Percentiles rank a stretch among this genome's conserved stretches.
These are phyloP conservation scores for Procambarus clarkii DNA, from an alignment of 1,140 invertebrate genomes.

Conservation along the genomic window DNA sequence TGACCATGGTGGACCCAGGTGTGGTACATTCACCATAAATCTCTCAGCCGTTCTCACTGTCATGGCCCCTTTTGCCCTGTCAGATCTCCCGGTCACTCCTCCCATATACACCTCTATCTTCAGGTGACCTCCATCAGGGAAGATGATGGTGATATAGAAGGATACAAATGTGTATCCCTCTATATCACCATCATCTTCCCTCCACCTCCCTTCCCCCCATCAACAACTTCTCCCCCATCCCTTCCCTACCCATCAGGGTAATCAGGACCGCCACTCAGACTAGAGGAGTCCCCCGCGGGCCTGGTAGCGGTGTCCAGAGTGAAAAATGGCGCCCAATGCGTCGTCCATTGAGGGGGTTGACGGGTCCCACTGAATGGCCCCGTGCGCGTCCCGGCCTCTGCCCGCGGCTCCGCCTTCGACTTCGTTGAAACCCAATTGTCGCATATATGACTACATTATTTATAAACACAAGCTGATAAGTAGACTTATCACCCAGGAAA, in stretches of 20 bases:
- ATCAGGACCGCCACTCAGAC: constrained; percentile 44
- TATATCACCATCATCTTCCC: not conserved
- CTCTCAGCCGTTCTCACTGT: no score
- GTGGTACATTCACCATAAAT: not conserved
- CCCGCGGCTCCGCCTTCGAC: constrained; percentile 8
- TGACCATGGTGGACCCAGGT: no score
- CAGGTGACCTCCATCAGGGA: no score
- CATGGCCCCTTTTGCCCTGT: no score
- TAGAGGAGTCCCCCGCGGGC: not conserved
- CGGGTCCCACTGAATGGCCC: constrained; percentile 35
- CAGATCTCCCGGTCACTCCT: no score
- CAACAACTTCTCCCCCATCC: not conserved
- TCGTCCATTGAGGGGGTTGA: constrained; percentile 53
- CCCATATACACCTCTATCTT: no score
- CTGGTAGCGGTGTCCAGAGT: constrained; percentile 41
- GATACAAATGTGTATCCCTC: no score
- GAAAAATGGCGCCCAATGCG: constrained; percentile 59
- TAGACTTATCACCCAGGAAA: no score
- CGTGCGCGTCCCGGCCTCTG: not conserved
- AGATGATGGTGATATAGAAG: no score
- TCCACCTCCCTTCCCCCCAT: not conserved
- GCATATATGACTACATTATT: no score
- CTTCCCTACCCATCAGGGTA: not conserved
- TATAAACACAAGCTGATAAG: no score
- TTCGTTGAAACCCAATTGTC: no score